These are phyloP conservation scores for Esox niger DNA, from an alignment of 2,113 vertebrate species.

Conservation along the genomic window DNA sequence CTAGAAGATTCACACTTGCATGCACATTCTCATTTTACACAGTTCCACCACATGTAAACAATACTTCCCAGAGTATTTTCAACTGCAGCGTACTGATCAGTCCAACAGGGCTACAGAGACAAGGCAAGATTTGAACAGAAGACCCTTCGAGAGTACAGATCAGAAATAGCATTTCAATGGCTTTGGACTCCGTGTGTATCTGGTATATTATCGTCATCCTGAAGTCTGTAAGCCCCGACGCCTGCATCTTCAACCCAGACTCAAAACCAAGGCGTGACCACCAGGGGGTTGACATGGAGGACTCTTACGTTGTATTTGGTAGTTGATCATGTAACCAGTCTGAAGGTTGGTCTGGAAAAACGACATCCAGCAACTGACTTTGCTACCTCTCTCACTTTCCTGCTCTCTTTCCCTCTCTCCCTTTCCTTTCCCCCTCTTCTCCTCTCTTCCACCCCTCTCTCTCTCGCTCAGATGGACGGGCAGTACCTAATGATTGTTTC, in stretches of 20 bases:
- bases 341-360: neutral
- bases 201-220: neutral
- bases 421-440: neutral
- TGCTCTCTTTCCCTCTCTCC: neutral
- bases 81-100: neutral
- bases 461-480: neutral
- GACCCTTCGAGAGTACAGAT: neutral
- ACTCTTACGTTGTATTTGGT: neutral
- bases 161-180: neutral
- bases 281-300: neutral
- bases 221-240: no score
- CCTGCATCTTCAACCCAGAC: neutral
- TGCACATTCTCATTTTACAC: constrained; percentile 8
- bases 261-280: neutral
- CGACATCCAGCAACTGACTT: neutral
- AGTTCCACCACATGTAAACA: neutral
- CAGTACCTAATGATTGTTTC: constrained; percentile 13
- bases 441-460: neutral
- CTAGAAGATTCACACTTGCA: constrained; percentile 4
- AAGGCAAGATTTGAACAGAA: neutral
- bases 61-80: neutral
- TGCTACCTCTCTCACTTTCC: neutral
- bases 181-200: neutral
- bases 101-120: neutral
- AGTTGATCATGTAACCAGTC: neutral